A percentile compares a stretch with the other conserved stretches of the same genome.
Evolutionary conservation across 1,140 invertebrate genomes (phyloP).

Genomic region (Zeugodacus cucurbitae): DNA sequence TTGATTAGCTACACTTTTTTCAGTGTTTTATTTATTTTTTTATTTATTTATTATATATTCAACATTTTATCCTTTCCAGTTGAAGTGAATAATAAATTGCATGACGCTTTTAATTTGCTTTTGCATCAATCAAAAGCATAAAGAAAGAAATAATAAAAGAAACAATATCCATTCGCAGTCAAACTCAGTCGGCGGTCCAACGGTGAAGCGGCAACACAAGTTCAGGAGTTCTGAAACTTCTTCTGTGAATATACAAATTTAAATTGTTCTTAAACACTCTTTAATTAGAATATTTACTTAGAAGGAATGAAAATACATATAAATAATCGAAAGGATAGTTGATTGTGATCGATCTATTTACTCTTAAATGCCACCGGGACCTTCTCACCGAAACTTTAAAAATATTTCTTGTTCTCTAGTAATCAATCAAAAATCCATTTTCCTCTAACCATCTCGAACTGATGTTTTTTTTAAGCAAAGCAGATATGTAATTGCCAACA

Average conservation of each 20-base stretch:
- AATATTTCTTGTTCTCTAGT: too few species aligned
- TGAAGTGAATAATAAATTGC: conserved; percentile 3
- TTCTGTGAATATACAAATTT: not conserved
- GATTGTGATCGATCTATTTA: too few species aligned
- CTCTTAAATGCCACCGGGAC: too few species aligned
- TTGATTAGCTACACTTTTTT: not conserved
- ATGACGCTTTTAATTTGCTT: conserved; percentile 8
- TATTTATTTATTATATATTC: not conserved
- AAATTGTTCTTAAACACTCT: too few species aligned
- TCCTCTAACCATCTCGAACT: too few species aligned
- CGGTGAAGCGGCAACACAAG: not conserved
- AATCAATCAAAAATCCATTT: too few species aligned
- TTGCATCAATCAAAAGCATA: not conserved
- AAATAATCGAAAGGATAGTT: too few species aligned
- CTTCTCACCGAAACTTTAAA: too few species aligned
- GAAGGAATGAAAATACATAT: too few species aligned
- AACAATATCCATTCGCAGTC: not conserved
- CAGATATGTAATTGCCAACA: too few species aligned
- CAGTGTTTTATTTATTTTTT: not conserved
- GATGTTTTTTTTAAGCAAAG: too few species aligned
- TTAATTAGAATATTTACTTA: too few species aligned
- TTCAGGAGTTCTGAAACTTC: not conserved
- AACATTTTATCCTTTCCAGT: not conserved
- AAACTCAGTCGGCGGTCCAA: not conserved
- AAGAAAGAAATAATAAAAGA: not conserved